These are phyloP conservation scores for Lochmaea capreae DNA, from an alignment of 2,888 invertebrate genomes.

Conservation along the genomic window DNA sequence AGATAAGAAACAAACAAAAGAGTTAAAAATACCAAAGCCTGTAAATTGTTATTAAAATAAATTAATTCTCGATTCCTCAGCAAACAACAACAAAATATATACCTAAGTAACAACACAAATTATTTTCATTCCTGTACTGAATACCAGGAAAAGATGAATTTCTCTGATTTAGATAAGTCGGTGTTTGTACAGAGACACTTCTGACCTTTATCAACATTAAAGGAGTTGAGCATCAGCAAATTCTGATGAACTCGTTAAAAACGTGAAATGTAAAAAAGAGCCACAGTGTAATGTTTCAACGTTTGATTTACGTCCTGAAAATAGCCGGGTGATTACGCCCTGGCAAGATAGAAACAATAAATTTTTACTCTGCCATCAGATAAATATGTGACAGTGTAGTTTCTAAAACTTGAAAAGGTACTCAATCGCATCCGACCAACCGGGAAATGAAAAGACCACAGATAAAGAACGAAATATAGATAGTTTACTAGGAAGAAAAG, in stretches of 20 bases:
- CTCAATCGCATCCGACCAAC: constrained; percentile 64
- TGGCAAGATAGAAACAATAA: constrained; percentile 53
- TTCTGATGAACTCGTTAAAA: constrained; percentile 39
- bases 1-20: too few species aligned
- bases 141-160: background rate
- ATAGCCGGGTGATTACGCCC: constrained; percentile 42
- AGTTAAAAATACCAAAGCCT: too few species aligned
- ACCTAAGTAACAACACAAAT: background rate
- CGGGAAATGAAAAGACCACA: constrained; percentile 65
- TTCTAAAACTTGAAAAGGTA: constrained; percentile 66
- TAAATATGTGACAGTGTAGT: constrained; percentile 66
- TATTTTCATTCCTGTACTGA: background rate
- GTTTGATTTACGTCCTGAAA: constrained; percentile 42
- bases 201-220: constrained; percentile 6
- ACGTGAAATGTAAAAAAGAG: constrained; percentile 35
- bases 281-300: constrained; percentile 39
- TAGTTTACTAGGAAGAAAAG: constrained; percentile 52
- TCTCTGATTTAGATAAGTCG: constrained; percentile 10
- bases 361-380: constrained; percentile 62
- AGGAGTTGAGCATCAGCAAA: constrained; percentile 7
- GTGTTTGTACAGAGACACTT: constrained; percentile 1
- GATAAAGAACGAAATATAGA: constrained; percentile 56
- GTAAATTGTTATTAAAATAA: too few species aligned
- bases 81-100: background rate
- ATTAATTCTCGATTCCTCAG: too few species aligned